Base-by-base conservation (phyloP, 2,113 vertebrate species). In the Otolemur garnettii region DNA sequence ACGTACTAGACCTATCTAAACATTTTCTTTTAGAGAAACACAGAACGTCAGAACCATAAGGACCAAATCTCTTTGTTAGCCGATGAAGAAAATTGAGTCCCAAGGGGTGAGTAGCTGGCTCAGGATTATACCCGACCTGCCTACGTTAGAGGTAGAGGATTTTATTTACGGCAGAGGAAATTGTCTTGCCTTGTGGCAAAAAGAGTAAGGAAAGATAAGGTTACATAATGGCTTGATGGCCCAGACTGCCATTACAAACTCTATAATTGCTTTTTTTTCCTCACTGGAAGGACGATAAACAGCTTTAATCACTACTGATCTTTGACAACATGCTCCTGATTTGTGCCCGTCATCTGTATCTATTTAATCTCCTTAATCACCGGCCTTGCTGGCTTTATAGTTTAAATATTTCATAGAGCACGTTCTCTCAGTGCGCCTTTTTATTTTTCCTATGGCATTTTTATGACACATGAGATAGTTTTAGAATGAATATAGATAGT, bases 131-230 rank as follows among this genome's bases (percentile, higher is more conserved):
- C 30, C 66, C 22, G 21, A 84, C 26, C 24, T 50, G 45, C 45
- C 60, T 38, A 84, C 18, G 7, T 71, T 19, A 78, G 62, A 90
- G 22, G 55, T 80, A 92, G 66, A 88, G 28, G 80, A 77, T 80
- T 95, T 30, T 87, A 87, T 90, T 92, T 87, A 77, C 59, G 80
- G 21, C 30, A 75, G 64, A 75, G 21, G 62, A 92, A 95, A 92
- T 77, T 80, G 60, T 83, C 62, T 71, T 74, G 60, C 26, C 26
- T 95, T 90, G n/a, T 90, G 92, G 90, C 64, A 88, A 83, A 91
- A 87, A 7, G 30, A 92, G 30, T 30, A 92, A 90, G 78, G 95
- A 96, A 57, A 97, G 88, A 92, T 94, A 88, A 97, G 96, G 68
- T 94, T 90, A 62, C 12, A 28, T 64, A 72, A 95, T 79, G 28